phyloP scores from a whole-genome alignment of 2,888 invertebrate species.

The Drosophila kanekoi region DNA sequence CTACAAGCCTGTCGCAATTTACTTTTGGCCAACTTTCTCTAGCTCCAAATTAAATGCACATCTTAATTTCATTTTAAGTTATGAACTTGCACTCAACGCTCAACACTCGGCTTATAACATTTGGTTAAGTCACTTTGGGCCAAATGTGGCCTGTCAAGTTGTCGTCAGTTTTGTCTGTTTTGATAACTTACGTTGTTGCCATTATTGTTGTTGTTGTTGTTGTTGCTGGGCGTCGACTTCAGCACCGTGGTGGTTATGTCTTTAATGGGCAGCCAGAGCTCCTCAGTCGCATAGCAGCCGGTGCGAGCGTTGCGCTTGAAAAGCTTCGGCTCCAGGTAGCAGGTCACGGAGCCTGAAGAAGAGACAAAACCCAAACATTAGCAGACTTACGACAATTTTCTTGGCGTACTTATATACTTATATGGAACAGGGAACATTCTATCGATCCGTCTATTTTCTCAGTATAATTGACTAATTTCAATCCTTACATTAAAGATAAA shows the following conservation, averaged over 20 bases:
- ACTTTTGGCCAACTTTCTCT: conserved; percentile 47
- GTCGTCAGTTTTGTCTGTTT: conserved; percentile 31
- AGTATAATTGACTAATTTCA: neutral
- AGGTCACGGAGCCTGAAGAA: conserved; percentile 84
- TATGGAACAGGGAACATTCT: too few species aligned
- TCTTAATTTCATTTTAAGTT: conserved; percentile 42
- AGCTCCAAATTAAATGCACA: conserved; percentile 39
- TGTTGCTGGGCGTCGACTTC: conserved; percentile 63
- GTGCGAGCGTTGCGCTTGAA: conserved; percentile 81
- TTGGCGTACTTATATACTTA: too few species aligned
- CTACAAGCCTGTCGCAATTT: conserved; percentile 42
- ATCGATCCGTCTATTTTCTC: too few species aligned
- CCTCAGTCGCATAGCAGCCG: conserved; percentile 82
- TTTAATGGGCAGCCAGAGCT: conserved; percentile 84
- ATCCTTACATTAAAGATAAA: neutral
- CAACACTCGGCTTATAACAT: conserved; percentile 28
- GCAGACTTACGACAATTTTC: too few species aligned
- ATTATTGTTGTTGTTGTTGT: conserved; percentile 59
- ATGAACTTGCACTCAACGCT: conserved; percentile 32
- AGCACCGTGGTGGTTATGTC: conserved; percentile 83
- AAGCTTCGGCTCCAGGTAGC: conserved; percentile 84
- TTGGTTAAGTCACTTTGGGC: conserved; percentile 50
- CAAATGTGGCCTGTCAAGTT: conserved; percentile 24
- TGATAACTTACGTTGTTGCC: conserved; percentile 64
- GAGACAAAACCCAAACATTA: neutral